Evolutionary conservation across 2,888 invertebrate species (phyloP).

Genomic region (Heliconius ismenius): DNA sequence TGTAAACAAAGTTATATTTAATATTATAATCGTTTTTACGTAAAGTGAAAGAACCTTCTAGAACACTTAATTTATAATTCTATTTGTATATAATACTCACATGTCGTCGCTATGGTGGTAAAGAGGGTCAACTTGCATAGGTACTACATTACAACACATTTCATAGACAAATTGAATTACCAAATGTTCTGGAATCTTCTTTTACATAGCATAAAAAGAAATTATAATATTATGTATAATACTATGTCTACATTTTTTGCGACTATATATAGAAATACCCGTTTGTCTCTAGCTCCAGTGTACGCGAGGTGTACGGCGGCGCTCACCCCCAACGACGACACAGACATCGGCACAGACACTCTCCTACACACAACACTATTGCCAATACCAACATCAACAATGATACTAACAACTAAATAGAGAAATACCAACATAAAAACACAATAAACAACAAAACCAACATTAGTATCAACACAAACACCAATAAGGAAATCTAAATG

Average conservation of each 20-base stretch:
- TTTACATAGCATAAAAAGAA: neutral
- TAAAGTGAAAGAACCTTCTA: too few species aligned
- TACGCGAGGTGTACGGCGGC: constrained; percentile 73
- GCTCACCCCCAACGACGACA: constrained; percentile 71
- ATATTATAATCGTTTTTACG: too few species aligned
- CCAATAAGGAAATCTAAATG: neutral
- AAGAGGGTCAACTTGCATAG: too few species aligned
- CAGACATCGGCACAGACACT: constrained; percentile 54
- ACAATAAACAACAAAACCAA: neutral
- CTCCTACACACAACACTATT: constrained; percentile 53
- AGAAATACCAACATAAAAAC: too few species aligned
- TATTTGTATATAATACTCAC: too few species aligned
- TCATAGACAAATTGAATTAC: neutral
- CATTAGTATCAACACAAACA: neutral
- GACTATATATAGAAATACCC: neutral
- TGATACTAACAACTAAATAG: constrained; percentile 13
- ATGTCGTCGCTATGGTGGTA: too few species aligned
- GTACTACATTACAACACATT: too few species aligned
- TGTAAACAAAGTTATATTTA: too few species aligned
- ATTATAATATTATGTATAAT: neutral
- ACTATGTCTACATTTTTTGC: neutral
- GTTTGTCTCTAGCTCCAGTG: constrained; percentile 57
- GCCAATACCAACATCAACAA: constrained; percentile 3
- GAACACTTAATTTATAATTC: too few species aligned
- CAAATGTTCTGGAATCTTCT: neutral